Conservation (phyloP, 2,888 invertebrate species). For the Ormyrus thymus region DNA sequence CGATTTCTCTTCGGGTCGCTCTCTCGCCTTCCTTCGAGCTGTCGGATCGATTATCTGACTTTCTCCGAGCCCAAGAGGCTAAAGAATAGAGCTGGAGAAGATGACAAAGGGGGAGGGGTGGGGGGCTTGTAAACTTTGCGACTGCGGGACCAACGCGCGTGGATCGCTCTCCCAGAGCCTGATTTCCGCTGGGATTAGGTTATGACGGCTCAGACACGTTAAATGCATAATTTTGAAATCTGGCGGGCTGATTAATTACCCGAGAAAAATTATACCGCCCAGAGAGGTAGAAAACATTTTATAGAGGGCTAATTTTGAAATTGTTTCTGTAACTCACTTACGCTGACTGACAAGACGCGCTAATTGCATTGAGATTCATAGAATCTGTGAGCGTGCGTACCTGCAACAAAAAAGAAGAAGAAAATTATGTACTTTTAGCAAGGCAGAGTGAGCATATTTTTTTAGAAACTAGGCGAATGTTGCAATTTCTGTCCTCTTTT, state of each 20-base stretch:
- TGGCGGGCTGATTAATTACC: too few species aligned
- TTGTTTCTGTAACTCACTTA: too few species aligned
- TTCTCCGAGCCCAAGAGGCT: neutral
- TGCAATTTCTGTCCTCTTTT: too few species aligned
- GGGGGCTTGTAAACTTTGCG: slow-evolving; percentile 37
- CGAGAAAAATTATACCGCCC: too few species aligned
- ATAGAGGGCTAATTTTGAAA: too few species aligned
- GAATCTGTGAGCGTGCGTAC: slow-evolving; percentile 6
- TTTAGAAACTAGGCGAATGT: too few species aligned
- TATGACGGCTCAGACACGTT: too few species aligned
- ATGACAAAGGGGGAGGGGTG: neutral
- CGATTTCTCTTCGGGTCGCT: neutral
- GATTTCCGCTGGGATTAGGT: neutral
- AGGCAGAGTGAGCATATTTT: too few species aligned
- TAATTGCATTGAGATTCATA: neutral
- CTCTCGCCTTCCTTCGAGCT: neutral
- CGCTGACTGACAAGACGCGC: slow-evolving; percentile 2
- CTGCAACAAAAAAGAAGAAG: slow-evolving; percentile 18
- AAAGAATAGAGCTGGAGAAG: neutral
- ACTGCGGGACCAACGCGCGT: slow-evolving; percentile 10
- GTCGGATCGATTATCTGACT: slow-evolving; percentile 9
- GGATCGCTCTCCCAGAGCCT: neutral
- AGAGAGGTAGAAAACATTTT: too few species aligned
- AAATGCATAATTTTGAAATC: too few species aligned
- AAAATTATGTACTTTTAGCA: too few species aligned